Conservation (phyloP, 2,888 invertebrate genomes). For the Trichacis sp. region DNA sequence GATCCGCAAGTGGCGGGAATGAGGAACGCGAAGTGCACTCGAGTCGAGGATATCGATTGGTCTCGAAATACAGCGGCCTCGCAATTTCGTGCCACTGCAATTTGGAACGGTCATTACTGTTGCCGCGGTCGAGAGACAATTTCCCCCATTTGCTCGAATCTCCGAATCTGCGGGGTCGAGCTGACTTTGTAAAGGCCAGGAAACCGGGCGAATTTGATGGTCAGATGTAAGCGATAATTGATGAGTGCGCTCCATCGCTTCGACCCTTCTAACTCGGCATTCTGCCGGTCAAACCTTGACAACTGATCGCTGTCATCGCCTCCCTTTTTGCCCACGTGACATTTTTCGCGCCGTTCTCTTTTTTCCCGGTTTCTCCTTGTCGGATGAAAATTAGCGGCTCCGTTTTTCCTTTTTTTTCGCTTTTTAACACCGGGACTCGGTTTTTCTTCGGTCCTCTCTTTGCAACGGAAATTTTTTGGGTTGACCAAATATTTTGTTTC, state of each 20-base stretch:
- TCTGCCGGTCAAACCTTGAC: constrained; percentile 56
- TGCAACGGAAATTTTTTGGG: too few relatives aligned
- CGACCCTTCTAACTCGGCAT: constrained; percentile 50
- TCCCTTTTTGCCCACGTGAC: constrained; percentile 45
- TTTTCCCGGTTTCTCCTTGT: too few relatives aligned
- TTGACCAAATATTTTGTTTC: too few relatives aligned
- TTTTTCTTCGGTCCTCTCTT: too few relatives aligned
- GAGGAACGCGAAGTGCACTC: constrained; percentile 16
- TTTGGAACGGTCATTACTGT: constrained; percentile 56
- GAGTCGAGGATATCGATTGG: constrained; percentile 33
- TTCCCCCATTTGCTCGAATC: constrained; percentile 49
- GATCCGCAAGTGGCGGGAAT: constrained; percentile 6
- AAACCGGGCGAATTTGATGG: constrained; percentile 35
- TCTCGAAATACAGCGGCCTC: constrained; percentile 36
- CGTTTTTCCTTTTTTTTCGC: too few relatives aligned
- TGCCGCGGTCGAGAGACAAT: constrained; percentile 53
- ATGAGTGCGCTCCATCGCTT: constrained; percentile 59
- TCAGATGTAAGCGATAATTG: constrained; percentile 60
- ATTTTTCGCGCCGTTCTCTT: too few relatives aligned
- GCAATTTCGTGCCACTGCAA: constrained; percentile 46
- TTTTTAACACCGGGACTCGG: too few relatives aligned
- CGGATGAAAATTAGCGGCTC: too few relatives aligned
- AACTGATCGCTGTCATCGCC: constrained; percentile 43
- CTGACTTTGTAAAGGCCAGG: constrained; percentile 29
- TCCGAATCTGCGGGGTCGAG: constrained; percentile 22